Evolutionary conservation across 1,140 invertebrate species (phyloP).

Genomic region (Tetramorium parvispinum): DNA sequence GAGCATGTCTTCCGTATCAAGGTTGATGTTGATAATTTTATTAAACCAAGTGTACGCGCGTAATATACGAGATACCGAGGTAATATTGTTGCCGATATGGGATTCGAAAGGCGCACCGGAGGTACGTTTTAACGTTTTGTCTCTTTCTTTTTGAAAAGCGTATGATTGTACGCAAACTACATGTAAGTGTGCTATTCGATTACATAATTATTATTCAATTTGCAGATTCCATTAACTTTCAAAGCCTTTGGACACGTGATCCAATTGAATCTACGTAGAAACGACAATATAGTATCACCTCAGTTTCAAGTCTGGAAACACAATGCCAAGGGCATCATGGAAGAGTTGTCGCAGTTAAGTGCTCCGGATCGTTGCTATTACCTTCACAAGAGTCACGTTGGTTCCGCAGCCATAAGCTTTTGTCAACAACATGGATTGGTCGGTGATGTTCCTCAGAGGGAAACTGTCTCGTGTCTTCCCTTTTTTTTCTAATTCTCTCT

Average conservation of each 20-base stretch:
- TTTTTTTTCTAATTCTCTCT: conserved; percentile 13
- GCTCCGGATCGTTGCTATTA: conserved; percentile 84
- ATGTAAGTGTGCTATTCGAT: neutral
- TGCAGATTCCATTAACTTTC: conserved; percentile 80
- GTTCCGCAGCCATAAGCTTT: conserved; percentile 86
- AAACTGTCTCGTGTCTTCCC: neutral
- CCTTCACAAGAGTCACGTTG: conserved; percentile 82
- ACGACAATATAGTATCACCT: conserved; percentile 83
- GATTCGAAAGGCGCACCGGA: conserved; percentile 52
- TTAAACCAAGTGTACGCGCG: conserved; percentile 6
- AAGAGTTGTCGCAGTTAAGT: conserved; percentile 72
- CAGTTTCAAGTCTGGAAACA: conserved; percentile 85
- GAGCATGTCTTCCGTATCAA: conserved; percentile 68
- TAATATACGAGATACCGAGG: conserved; percentile 56
- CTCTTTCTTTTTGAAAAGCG: neutral
- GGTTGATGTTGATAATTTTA: conserved; percentile 56
- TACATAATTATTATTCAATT: neutral
- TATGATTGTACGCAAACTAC: neutral
- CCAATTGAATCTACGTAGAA: conserved; percentile 83
- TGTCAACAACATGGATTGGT: conserved; percentile 85
- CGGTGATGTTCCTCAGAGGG: conserved; percentile 69
- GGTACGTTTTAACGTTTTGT: conserved; percentile 50
- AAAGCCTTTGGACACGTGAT: conserved; percentile 80
- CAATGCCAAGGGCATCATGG: conserved; percentile 67
- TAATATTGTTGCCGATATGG: conserved; percentile 73